Conservation (phyloP, 1,140 invertebrate species). For the Trichomalopsis sarcophagae region DNA sequence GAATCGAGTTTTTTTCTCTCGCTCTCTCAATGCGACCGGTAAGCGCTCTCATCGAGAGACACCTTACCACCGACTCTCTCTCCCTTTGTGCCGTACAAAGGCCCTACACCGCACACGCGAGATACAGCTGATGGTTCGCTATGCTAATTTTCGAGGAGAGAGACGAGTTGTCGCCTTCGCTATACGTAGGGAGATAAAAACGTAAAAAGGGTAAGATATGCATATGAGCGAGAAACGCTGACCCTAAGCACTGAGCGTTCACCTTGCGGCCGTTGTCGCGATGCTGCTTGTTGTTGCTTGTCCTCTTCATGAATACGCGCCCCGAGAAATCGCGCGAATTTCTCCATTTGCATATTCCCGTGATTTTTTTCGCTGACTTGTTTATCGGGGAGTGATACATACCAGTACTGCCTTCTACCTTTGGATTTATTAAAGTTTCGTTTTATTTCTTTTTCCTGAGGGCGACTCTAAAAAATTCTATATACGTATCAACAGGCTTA, state of each 20-base stretch:
- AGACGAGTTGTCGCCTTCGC: not conserved
- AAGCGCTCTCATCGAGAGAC: conserved; percentile 31
- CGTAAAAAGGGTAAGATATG: conserved; percentile 40
- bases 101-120: not conserved
- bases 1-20: conserved; percentile 45
- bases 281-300: not conserved
- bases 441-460: too few relatives aligned
- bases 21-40: conserved; percentile 26
- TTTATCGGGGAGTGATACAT: conserved; percentile 15
- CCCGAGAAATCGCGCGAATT: not conserved
- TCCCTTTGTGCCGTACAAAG: not conserved
- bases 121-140: not conserved
- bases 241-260: conserved; percentile 20
- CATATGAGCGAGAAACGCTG: conserved; percentile 20
- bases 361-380: not conserved
- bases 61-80: conserved; percentile 17
- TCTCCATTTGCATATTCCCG: not conserved
- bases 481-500: not conserved
- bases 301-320: not conserved
- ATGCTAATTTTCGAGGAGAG: not conserved
- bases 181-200: conserved; percentile 24
- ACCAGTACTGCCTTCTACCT: not conserved
- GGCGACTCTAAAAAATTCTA: too few relatives aligned
- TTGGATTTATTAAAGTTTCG: too few relatives aligned
- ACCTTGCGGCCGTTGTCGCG: not conserved